Evolutionary conservation across 2,797 vertebrate species (phyloP).

Genomic region (Crenichthys baileyi): DNA sequence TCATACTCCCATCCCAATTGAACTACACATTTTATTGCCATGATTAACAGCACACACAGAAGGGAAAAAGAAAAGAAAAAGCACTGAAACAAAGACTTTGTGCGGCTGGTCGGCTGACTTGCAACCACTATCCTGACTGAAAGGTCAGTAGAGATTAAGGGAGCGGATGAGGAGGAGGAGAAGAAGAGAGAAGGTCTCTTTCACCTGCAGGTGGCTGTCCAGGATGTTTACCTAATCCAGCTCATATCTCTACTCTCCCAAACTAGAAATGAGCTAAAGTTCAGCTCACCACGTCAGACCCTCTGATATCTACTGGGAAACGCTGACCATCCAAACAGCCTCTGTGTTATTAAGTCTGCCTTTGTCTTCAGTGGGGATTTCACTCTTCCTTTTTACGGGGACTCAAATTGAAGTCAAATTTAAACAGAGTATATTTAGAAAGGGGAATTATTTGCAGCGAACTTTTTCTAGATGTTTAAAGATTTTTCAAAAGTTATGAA

Average conservation of each 20-base stretch:
- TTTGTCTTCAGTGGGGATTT: constrained; percentile 55
- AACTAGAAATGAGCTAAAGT: constrained; percentile 76
- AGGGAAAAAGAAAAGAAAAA: not conserved
- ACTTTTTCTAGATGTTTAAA: constrained; percentile 36
- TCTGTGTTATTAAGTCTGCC: constrained; percentile 61
- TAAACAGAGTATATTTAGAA: constrained; percentile 26
- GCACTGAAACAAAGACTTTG: constrained; percentile 38
- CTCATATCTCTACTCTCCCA: constrained; percentile 56
- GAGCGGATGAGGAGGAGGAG: constrained; percentile 37
- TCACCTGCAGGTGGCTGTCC: constrained; percentile 75
- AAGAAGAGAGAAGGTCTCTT: constrained; percentile 61
- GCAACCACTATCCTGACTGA: constrained; percentile 48
- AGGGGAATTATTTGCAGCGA: not conserved
- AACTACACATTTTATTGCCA: constrained; percentile 6
- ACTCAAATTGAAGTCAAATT: constrained; percentile 29
- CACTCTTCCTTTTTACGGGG: constrained; percentile 49
- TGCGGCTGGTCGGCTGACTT: constrained; percentile 36
- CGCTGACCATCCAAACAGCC: constrained; percentile 63
- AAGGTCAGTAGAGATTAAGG: constrained; percentile 67
- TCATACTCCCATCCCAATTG: not conserved
- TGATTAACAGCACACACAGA: not conserved
- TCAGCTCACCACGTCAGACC: constrained; percentile 56
- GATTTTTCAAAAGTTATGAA: constrained; percentile 6
- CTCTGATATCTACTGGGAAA: constrained; percentile 57
- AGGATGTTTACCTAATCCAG: constrained; percentile 71